Conservation (phyloP, 2,797 vertebrate genomes). For the Catostomus latipinnis region DNA sequence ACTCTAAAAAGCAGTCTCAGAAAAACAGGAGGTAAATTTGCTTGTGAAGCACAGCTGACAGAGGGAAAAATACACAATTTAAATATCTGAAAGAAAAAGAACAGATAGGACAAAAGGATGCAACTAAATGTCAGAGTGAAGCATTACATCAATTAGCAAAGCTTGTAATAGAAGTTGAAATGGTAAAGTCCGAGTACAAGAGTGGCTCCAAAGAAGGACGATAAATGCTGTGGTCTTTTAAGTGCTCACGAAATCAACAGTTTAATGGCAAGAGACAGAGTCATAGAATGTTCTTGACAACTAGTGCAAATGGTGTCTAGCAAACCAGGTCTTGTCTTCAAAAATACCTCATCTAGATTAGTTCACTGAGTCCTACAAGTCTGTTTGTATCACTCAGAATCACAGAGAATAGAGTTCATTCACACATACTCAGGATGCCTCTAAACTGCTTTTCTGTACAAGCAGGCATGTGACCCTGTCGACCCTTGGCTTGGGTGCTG, state of each 20-base stretch:
- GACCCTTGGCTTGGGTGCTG: slow-evolving; percentile 26
- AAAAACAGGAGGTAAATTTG: slow-evolving; percentile 53
- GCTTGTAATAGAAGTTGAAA: slow-evolving; percentile 57
- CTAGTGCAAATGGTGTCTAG: neutral
- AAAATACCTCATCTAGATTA: neutral
- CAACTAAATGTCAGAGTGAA: slow-evolving; percentile 60
- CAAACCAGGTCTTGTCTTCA: neutral
- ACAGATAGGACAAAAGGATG: slow-evolving; percentile 49
- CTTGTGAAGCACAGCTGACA: slow-evolving; percentile 61
- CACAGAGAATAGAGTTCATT: slow-evolving; percentile 9
- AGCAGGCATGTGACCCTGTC: slow-evolving; percentile 48
- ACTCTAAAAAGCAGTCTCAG: slow-evolving; percentile 19
- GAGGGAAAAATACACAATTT: slow-evolving; percentile 49
- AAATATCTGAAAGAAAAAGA: slow-evolving; percentile 51
- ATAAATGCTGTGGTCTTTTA: slow-evolving; percentile 51
- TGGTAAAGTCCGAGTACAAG: slow-evolving; percentile 45
- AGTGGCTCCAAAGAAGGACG: slow-evolving; percentile 34
- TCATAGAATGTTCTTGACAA: neutral
- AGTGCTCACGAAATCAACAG: slow-evolving; percentile 48
- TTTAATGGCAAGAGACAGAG: slow-evolving; percentile 3
- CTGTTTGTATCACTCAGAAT: slow-evolving; percentile 18
- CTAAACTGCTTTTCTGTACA: slow-evolving; percentile 48
- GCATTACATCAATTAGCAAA: slow-evolving; percentile 64
- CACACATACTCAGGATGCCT: slow-evolving; percentile 28
- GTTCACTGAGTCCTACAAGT: too few relatives aligned